phyloP scores from a whole-genome alignment of 2,888 invertebrate species.

The Minunthozetes semirufus region DNA sequence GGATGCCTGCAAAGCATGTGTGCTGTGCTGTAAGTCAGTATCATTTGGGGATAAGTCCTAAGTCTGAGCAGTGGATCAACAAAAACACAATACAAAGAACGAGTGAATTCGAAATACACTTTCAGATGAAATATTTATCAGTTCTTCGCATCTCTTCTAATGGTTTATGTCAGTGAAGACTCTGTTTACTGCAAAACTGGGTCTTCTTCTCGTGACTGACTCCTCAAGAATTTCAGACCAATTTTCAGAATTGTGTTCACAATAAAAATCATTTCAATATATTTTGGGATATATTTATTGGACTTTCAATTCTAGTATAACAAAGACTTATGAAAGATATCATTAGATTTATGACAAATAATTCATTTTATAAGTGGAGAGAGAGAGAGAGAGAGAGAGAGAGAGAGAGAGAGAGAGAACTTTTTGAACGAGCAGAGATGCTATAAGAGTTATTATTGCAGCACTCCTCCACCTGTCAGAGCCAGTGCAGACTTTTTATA shows the following conservation, averaged over 20 bases:
- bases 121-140: constrained; percentile 26
- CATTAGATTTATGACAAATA: constrained; percentile 18
- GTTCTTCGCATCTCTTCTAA: constrained; percentile 9
- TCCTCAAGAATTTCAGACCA: neutral
- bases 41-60: constrained; percentile 24
- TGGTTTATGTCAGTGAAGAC: neutral
- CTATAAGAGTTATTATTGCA: constrained; percentile 30
- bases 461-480: constrained; percentile 31
- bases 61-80: constrained; percentile 15
- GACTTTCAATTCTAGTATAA: constrained; percentile 13
- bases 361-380: neutral
- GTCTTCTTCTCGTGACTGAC: neutral
- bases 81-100: constrained; percentile 10
- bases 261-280: neutral
- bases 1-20: neutral
- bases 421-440: constrained; percentile 4
- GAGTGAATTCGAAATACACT: neutral
- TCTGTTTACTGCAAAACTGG: neutral
- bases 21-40: constrained; percentile 7
- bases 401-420: constrained; percentile 25
- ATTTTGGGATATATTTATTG: neutral
- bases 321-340: neutral
- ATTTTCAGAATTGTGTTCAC: neutral
- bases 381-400: neutral
- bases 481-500: constrained; percentile 26